Evolutionary conservation across 2,113 vertebrate species (phyloP), one percentile per base, ranked within the genome.

Genomic region (Oophaga pumilio): DNA sequence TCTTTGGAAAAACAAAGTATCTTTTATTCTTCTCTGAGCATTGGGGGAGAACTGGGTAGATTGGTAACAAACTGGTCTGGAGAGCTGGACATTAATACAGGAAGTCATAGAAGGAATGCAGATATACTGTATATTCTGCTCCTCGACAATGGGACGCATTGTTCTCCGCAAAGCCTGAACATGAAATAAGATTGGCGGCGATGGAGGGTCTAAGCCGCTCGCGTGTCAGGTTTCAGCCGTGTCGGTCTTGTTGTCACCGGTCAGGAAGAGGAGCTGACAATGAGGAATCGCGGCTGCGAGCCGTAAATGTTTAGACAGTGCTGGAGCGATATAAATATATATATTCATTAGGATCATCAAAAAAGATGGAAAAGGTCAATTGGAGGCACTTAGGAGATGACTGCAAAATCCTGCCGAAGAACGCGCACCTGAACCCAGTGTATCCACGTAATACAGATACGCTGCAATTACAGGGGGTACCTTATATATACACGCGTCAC

Each of bases 101-200:
- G 94, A 95, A 95, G 92, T 81, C 87, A 86, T 6, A 87, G 79
- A 88, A 91, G 90, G 93, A 91, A 90, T 93, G 81, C 92, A 94
- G 95, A 94, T 94, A 94, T 76, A 82, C 86, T 87, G 86, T 87
- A 87, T 91, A 90, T 95, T 94, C 95, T 94, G 92, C 74, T 10
- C 56, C 89, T 64, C 90, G 93, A 95, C 94, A 95, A 96, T 95
- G 93, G 81, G 57, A 71, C 90, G 91, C 92, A 94, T 92, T 95
- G 94, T 95, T 93, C 89, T 22, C 6, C 0, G 76, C 91, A 90
- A 84, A 92, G 89, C 90, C 89, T 94, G 90, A 94, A 91, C 94
- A 92, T 82, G 86, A 64, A 43, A 62, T 90, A 91, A 91, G 89
- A 82, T 59, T 10, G 12, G 56, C 74, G 57, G 60, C 17, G 64